Base-by-base conservation (phyloP, 2,797 vertebrate species). In the Varecia variegata region DNA sequence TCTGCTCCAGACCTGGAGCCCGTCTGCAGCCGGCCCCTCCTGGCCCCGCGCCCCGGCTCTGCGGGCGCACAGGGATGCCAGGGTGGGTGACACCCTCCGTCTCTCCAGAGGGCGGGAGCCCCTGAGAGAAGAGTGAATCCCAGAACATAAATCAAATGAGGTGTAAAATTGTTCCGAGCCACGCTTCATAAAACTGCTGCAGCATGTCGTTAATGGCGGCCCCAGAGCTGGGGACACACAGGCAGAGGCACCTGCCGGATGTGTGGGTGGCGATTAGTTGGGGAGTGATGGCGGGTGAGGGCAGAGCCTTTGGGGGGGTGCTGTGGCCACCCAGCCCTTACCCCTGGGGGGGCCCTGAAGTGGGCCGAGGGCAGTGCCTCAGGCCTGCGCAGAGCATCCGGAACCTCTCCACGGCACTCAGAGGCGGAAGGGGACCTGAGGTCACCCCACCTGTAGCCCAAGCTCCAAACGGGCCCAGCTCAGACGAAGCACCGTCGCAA, bases 111-210 rank as follows among this genome's bases (percentile, higher is more conserved):
- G 91, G 45, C 21, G 93, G 92, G 91, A 73, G 71, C 40, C 89
- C 62, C 77, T 25, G 60, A 70, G 92, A 97, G 73, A 80, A 80
- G 83, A 85, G 70, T 3, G 25, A 50, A 67, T 95, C 96, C 58
- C 11, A 20, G 83, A 84, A 95, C 88, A 60, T 97, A 96, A 98
- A 95, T 97, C 96, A 97, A 98, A 97, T 97, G 97, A 97, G 95
- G 97, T 97, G 94, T 97, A 96, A 98, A 98, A 97, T 97, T 96
- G 94, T 95, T 94, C 90, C 2, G 4, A 93, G 97, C 95, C 89
- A 95, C 17, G 96, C 96, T 92, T 94, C 87, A 40, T 98, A 96
- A 97, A 97, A 93, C 93, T 68, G 65, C 95, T 40, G 88, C 80
- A 56, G 93, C 88, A 25, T 45, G 80, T 94, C 43, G n/a, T 91